Conservation (phyloP, 64 coral and sea anemone genomes). For the Hydrozoanthus tunicans region DNA sequence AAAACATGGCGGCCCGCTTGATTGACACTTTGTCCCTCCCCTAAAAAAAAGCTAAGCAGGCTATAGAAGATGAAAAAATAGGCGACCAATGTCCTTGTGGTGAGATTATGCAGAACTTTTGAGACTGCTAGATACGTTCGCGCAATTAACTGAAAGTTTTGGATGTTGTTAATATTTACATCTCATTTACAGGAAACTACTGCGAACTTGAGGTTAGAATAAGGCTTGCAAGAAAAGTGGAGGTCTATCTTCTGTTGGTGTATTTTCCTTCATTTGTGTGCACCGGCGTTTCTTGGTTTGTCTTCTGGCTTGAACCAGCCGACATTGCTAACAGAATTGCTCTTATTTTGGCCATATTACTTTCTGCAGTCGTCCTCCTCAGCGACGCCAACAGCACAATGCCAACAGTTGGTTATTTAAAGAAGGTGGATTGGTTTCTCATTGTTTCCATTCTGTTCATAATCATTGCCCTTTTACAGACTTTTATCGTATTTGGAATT, state of each 20-base stretch:
- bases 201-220: constrained; percentile 54
- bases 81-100: too few species aligned
- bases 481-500: constrained; percentile 61
- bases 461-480: constrained; percentile 59
- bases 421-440: constrained; percentile 68
- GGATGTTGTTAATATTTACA: too few species aligned
- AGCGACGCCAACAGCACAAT: constrained; percentile 65
- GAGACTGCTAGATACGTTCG: too few species aligned
- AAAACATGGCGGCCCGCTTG: too few species aligned
- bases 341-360: constrained; percentile 63
- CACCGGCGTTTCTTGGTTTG: constrained; percentile 64
- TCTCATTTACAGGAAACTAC: constrained; percentile 12
- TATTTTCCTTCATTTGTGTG: constrained; percentile 84
- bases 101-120: too few species aligned
- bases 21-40: too few species aligned
- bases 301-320: constrained; percentile 72
- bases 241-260: constrained; percentile 63
- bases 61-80: too few species aligned
- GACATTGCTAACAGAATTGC: constrained; percentile 74
- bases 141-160: too few species aligned
- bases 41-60: too few species aligned
- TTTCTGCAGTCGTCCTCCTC: constrained; percentile 64
- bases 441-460: constrained; percentile 66
- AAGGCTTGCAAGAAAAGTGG: constrained; percentile 57
- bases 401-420: constrained; percentile 76